Percentiles rank a stretch among this genome's conserved stretches.
phyloP scores from a whole-genome alignment of 2,888 invertebrate species.

The Lathronympha strigana region DNA sequence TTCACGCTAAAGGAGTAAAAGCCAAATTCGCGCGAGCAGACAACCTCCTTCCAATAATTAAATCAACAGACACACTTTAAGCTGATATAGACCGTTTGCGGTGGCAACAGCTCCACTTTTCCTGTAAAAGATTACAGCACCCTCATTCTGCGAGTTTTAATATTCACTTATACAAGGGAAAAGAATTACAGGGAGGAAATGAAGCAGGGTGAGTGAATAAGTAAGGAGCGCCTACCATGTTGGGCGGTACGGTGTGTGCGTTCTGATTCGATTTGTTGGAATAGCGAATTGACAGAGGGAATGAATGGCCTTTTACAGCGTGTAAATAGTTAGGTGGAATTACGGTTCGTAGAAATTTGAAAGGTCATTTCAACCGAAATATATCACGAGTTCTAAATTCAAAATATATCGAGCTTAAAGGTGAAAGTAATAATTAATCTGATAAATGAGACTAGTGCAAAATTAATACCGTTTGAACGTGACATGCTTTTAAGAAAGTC shows the following conservation, averaged over 20 bases:
- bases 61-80: conserved; percentile 50
- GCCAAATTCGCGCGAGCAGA: conserved; percentile 3
- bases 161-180: conserved; percentile 79
- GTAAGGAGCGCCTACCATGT: conserved; percentile 68
- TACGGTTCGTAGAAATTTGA: conserved; percentile 37
- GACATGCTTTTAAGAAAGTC: conserved; percentile 20
- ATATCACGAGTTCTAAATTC: background rate
- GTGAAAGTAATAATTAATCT: conserved; percentile 3
- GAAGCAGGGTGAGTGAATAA: conserved; percentile 79
- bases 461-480: conserved; percentile 26
- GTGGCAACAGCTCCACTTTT: conserved; percentile 53
- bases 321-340: conserved; percentile 66
- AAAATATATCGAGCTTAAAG: background rate
- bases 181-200: conserved; percentile 82
- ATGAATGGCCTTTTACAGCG: conserved; percentile 72
- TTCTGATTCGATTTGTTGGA: conserved; percentile 75
- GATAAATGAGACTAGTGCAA: conserved; percentile 5
- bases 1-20: conserved; percentile 11
- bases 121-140: conserved; percentile 48
- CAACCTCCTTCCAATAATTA: conserved; percentile 53
- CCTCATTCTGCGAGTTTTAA: conserved; percentile 74
- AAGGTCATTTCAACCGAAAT: conserved; percentile 5
- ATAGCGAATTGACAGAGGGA: conserved; percentile 54
- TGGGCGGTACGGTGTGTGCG: conserved; percentile 70
- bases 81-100: conserved; percentile 55